A percentile compares a stretch with the other conserved stretches of the same genome.
These are phyloP conservation scores for Heteromyza rotundicornis DNA, from an alignment of 2,888 invertebrate genomes.

Conservation along the genomic window DNA sequence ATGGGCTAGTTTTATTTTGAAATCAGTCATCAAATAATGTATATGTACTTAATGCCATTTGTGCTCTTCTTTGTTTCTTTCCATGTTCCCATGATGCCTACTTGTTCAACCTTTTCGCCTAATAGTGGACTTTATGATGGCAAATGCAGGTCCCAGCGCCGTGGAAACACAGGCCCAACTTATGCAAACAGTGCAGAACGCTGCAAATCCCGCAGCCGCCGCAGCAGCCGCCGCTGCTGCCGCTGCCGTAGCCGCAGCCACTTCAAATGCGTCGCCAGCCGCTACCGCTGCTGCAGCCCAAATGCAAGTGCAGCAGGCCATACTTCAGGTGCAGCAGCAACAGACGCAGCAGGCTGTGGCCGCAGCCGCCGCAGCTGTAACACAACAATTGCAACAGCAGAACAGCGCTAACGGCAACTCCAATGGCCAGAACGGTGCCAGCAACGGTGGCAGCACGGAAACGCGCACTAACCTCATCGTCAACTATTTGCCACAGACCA, in stretches of 20 bases:
- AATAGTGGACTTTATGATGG: slow-evolving; percentile 62
- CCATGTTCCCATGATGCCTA: no score
- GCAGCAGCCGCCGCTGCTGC: slow-evolving; percentile 46
- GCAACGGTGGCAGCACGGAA: slow-evolving; percentile 77
- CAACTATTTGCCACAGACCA: slow-evolving; percentile 99
- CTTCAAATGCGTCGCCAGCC: slow-evolving; percentile 39
- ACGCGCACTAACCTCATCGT: slow-evolving; percentile 99
- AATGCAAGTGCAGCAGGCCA: slow-evolving; percentile 57
- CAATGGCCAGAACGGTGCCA: slow-evolving; percentile 66
- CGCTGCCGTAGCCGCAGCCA: slow-evolving; percentile 38
- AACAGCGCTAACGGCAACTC: slow-evolving; percentile 45
- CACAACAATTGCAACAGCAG: slow-evolving; percentile 51
- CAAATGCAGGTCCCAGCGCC: slow-evolving; percentile 56
- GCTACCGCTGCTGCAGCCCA: slow-evolving; percentile 54
- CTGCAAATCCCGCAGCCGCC: slow-evolving; percentile 52
- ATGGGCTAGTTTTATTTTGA: no score
- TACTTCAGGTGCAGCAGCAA: slow-evolving; percentile 60
- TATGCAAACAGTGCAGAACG: slow-evolving; percentile 50
- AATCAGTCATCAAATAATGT: no score
- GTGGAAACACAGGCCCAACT: slow-evolving; percentile 53
- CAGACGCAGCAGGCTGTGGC: slow-evolving; percentile 55
- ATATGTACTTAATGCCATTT: no score
- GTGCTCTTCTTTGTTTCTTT: no score
- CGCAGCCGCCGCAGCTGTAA: slow-evolving; percentile 51
- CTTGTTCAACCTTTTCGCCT: no score